Base-by-base conservation (phyloP, 2,888 invertebrate species). In the Morpho deidamia region DNA sequence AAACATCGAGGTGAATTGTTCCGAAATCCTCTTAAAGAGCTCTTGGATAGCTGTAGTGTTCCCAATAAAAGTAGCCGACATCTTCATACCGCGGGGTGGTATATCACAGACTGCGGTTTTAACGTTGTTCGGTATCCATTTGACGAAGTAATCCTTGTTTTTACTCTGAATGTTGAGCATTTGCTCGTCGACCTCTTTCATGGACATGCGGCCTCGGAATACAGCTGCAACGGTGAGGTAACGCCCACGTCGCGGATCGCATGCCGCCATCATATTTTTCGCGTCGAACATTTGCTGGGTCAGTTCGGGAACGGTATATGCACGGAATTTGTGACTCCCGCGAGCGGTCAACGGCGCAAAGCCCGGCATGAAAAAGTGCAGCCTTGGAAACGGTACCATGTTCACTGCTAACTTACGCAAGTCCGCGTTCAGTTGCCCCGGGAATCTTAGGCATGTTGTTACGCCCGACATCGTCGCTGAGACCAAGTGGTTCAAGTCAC, bases 1-100 rank as follows among this genome's bases (percentile, higher is more conserved):
- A 92, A 97, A 98, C 98, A 98, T 97, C 68, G 96, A 95, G 52
- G 94, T 94, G 74, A 96, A 96, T 80, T 96, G 96, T 74, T 95
- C 95, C 12, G 94, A 93, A 66, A 96, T 93, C 78, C 96, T 92
- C 81, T 96, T 96, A 88, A 97, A 97, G 66, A 97, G 86, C 70
- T 95, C 94, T 77, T 96, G 96, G 64, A 96, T 95, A 63, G 96
- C 95, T 11, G 96, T 96, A 8, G 95, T 94, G 81, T 96, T 96
- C 47, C 95, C 96, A 71, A 97, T 95, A 78, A 96, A 96, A 2
- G 96, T 97, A 34, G 95, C 94, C 10, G 96, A 93, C 95, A 96
- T 96, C 76, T 95, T 96, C 58, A 96, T 89, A 70, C 92, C 92
- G 66, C 91, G 80, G 47, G 92, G 94, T 23, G 95, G 95, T 67